A percentile compares a stretch with the other conserved stretches of the same genome.
These are phyloP conservation scores for Xerus rutilus DNA, from an alignment of 2,797 vertebrate species.

Conservation along the genomic window DNA sequence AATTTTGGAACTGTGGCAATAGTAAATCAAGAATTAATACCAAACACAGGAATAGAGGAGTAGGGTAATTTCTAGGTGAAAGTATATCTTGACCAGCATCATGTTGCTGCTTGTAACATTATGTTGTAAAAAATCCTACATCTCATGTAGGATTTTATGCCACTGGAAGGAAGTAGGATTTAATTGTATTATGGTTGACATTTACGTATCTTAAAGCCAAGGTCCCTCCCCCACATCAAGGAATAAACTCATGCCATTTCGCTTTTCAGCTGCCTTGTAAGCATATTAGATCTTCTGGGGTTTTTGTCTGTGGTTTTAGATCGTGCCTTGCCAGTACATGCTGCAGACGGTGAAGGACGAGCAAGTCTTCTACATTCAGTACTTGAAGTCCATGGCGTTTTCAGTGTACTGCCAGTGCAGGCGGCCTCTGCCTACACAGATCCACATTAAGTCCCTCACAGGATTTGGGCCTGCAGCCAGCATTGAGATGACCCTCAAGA, in stretches of 20 bases:
- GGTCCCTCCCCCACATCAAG: neutral
- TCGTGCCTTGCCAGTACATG: conserved; percentile 98
- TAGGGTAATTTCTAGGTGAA: neutral
- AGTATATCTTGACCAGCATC: neutral
- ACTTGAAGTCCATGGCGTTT: conserved; percentile 97
- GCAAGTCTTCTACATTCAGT: conserved; percentile 96
- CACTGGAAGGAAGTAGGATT: neutral
- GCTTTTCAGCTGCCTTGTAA: neutral
- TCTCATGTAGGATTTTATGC: neutral
- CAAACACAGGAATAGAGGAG: neutral
- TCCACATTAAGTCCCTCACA: conserved; percentile 97
- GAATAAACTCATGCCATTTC: neutral
- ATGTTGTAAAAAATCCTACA: no score
- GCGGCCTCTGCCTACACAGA: conserved; percentile 94
- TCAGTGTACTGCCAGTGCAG: conserved; percentile 98
- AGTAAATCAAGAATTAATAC: conserved; percentile 16
- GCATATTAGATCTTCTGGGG: neutral
- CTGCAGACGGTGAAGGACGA: conserved; percentile 97
- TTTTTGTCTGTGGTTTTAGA: conserved; percentile 84
- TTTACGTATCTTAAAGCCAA: neutral
- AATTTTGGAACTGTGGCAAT: neutral
- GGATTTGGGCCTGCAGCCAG: conserved; percentile 97
- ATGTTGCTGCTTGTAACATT: neutral
- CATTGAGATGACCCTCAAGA: conserved; percentile 93
- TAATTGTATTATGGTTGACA: neutral